A percentile compares a stretch with the other conserved stretches of the same genome.
phyloP scores from a whole-genome alignment of 1,140 invertebrate species.

The Lasaia peninsularis region DNA sequence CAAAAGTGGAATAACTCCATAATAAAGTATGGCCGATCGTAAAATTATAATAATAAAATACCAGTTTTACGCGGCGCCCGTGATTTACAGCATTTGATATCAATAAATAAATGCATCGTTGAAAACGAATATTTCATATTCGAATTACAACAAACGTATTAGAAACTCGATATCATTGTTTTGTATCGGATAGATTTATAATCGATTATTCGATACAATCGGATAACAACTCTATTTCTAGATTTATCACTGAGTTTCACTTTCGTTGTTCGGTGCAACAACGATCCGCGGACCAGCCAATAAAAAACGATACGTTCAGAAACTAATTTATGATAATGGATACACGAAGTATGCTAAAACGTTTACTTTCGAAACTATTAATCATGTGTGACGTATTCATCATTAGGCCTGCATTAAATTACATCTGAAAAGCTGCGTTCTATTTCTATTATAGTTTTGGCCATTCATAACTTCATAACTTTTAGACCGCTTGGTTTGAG shows the following conservation, averaged over 20 bases:
- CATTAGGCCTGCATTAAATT: conserved; percentile 2
- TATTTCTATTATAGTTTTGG: conserved; percentile 3
- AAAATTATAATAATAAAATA: no score
- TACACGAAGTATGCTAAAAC: conserved; percentile 26
- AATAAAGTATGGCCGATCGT: no score
- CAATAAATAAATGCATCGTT: not conserved
- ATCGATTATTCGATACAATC: conserved; percentile 45
- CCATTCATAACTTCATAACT: no score
- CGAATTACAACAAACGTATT: conserved; percentile 19
- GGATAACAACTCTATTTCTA: conserved; percentile 40
- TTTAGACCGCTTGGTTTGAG: no score
- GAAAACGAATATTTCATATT: conserved; percentile 14
- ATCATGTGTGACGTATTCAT: conserved; percentile 18
- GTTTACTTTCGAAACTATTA: conserved; percentile 32
- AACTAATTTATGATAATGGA: conserved; percentile 33
- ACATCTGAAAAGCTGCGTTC: conserved; percentile 1
- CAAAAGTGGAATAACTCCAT: no score
- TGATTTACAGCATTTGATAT: not conserved
- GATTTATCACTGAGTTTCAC: conserved; percentile 41
- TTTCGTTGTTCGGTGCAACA: conserved; percentile 29
- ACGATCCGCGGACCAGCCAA: conserved; percentile 10
- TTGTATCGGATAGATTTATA: conserved; percentile 40
- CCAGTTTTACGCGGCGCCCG: not conserved
- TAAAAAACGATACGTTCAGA: conserved; percentile 24
- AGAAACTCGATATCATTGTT: conserved; percentile 42